These are phyloP conservation scores for Pterostichus madidus DNA, from an alignment of 2,888 invertebrate species.

Conservation along the genomic window DNA sequence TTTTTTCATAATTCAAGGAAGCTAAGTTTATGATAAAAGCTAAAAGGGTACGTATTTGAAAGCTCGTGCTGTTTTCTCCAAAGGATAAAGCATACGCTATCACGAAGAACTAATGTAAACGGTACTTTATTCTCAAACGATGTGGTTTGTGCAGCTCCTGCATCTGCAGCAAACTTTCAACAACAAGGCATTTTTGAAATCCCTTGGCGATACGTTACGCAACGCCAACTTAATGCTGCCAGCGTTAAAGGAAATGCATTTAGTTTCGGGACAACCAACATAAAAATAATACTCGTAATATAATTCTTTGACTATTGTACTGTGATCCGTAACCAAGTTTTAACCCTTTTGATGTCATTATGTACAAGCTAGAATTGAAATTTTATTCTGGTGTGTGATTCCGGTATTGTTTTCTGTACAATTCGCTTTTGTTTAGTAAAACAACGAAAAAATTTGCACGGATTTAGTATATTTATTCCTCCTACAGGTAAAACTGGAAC, in stretches of 20 bases:
- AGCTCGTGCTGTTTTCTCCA: background rate
- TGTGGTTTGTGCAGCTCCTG: slow-evolving; percentile 29
- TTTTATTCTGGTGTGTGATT: background rate
- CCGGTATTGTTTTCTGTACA: slow-evolving; percentile 20
- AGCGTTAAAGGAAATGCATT: slow-evolving; percentile 33
- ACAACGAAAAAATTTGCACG: slow-evolving; percentile 29
- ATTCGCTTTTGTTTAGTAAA: slow-evolving; percentile 37
- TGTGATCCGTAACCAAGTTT: slow-evolving; percentile 1
- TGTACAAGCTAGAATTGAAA: slow-evolving; percentile 25
- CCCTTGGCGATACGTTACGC: slow-evolving; percentile 4
- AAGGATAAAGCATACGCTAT: slow-evolving; percentile 24
- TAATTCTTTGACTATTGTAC: background rate
- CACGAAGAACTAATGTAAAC: slow-evolving; percentile 54
- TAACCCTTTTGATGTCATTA: slow-evolving; percentile 10
- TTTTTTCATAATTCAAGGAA: slow-evolving; percentile 22
- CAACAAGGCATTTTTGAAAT: slow-evolving; percentile 21
- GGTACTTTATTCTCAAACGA: slow-evolving; percentile 40
- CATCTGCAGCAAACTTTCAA: slow-evolving; percentile 16
- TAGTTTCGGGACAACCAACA: slow-evolving; percentile 29
- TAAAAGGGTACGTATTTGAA: slow-evolving; percentile 27
- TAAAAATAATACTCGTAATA: slow-evolving; percentile 30
- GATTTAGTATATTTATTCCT: slow-evolving; percentile 10
- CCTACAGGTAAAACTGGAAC: background rate
- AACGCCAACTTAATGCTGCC: slow-evolving; percentile 25
- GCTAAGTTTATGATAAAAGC: slow-evolving; percentile 19